Conservation (phyloP, 2,888 invertebrate species). For the Philhelius pedissequus region DNA sequence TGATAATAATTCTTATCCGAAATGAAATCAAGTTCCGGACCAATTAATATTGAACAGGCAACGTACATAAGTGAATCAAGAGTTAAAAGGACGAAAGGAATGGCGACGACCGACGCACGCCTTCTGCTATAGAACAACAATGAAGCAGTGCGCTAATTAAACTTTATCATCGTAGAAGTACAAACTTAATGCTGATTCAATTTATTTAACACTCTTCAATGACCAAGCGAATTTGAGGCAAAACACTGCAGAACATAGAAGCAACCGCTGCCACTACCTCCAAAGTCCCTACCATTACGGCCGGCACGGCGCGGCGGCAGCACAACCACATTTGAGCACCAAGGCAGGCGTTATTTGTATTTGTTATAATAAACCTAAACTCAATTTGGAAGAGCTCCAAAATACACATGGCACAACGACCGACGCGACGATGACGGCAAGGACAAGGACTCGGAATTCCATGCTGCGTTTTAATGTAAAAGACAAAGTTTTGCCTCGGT, state of each 20-base stretch:
- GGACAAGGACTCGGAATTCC: not conserved
- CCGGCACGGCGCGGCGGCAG: too few species aligned
- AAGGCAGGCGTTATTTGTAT: conserved; percentile 29
- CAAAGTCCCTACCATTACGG: not conserved
- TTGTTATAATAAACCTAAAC: conserved; percentile 54
- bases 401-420: conserved; percentile 33
- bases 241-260: conserved; percentile 16
- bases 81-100: not conserved
- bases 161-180: conserved; percentile 10
- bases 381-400: conserved; percentile 56
- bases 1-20: not conserved
- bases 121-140: conserved; percentile 3
- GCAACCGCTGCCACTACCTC: not conserved
- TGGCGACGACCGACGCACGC: not conserved
- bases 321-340: not conserved
- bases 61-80: not conserved
- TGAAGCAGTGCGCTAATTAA: conserved; percentile 23
- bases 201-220: conserved; percentile 29
- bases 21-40: conserved; percentile 8
- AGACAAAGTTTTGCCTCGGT: conserved; percentile 42
- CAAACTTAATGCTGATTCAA: conserved; percentile 21
- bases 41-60: conserved; percentile 7
- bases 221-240: conserved; percentile 12
- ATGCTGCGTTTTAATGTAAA: conserved; percentile 43
- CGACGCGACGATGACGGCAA: not conserved